Base-by-base conservation (phyloP, 2,888 invertebrate genomes). In the Tortrix viridana region DNA sequence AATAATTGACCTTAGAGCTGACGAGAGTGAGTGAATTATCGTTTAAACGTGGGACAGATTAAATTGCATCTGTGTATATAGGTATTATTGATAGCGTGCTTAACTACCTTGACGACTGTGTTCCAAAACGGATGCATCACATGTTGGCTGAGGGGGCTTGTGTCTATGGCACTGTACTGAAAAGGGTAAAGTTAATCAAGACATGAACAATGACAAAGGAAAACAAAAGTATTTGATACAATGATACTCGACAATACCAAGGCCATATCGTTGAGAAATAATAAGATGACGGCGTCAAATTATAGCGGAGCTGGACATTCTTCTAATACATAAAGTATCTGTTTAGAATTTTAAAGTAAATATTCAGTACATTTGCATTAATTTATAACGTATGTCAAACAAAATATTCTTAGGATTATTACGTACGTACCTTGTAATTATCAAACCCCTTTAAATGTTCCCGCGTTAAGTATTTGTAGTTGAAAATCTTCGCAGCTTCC, bases 61-160 rank as follows among this genome's bases (percentile, higher is more conserved):
- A 20, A 2, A 26, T 50, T n/a, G 32, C 43, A 32, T 12, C 16
- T 16, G 9, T 26, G 18, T 23, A 23, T 60, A 41, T 53, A 41
- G 26, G 55, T 41, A 6, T 41, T 16, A 62, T 16, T 65, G 43
- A 46, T 23, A 46, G 32, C 60, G 16, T 54, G 71, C 74, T 48
- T 64, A 68, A 81, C 90, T 93, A 99, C 99, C 95, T 97, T 95
- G 12, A 99, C 98, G 59, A 97, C 93, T 91, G 94, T 94, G 85
- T 99, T 97, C 99, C 99, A 99, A 86, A 98, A 97, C 32, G 99
- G 99, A 88, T 99, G 99, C 96, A 98, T 99, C 66, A 99, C 94
- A 94, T 99, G 98, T 69, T 97, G 96, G 82, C 98, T 98, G 55
- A 99, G 92, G 0, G 99, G 98, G 76, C 98, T 99, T 19, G 98